Conservation (phyloP, 1,140 invertebrate genomes). For the Brachionus sp. region DNA sequence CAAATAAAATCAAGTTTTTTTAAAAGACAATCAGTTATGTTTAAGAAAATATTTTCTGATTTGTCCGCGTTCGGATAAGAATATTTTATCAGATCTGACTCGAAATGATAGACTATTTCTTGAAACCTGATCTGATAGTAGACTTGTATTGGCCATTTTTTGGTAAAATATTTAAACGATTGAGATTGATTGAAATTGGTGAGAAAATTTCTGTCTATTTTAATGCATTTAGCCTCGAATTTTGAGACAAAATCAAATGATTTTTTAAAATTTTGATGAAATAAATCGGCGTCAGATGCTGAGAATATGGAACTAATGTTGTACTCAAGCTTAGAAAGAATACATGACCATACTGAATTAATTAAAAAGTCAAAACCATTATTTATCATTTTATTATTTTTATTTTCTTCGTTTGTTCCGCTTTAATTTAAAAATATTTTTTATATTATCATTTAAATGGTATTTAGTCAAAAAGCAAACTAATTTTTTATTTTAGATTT, state of each 20-base stretch:
- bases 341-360: constrained; percentile 81
- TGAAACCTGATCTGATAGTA: constrained; percentile 88
- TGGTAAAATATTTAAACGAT: constrained; percentile 64
- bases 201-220: not conserved
- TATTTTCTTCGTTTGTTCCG: constrained; percentile 2
- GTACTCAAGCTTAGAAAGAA: constrained; percentile 71
- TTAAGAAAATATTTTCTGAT: not conserved
- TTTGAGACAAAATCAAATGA: constrained; percentile 67
- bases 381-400: constrained; percentile 56
- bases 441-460: too few relatives aligned
- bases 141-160: constrained; percentile 85
- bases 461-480: too few relatives aligned
- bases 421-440: not conserved
- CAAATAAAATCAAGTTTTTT: constrained; percentile 67
- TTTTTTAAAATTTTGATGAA: constrained; percentile 63
- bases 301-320: constrained; percentile 77
- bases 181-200: not conserved
- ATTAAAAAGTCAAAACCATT: constrained; percentile 79
- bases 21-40: constrained; percentile 51
- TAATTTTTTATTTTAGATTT: not conserved
- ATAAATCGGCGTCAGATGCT: constrained; percentile 81
- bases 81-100: constrained; percentile 62
- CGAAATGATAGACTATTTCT: constrained; percentile 74
- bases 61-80: not conserved
- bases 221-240: constrained; percentile 68